Evolutionary conservation across 2,888 invertebrate genomes (phyloP), one percentile per base, ranked within the genome.

Genomic region (Athalia circularis): DNA sequence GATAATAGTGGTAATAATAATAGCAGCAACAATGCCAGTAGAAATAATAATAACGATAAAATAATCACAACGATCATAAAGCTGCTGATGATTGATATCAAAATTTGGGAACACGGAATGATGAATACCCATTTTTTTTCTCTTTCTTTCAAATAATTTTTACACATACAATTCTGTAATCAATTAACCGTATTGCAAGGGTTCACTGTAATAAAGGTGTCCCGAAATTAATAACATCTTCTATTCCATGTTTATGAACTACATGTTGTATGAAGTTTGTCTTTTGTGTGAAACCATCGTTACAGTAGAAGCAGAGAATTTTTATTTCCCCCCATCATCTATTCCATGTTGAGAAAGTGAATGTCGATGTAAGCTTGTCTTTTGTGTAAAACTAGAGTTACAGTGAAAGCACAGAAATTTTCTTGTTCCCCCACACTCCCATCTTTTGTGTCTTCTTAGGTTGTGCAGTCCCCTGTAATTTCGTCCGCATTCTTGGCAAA

Each of bases 361-460:
- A 80, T 91, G 91, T 29, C 88, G 85, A 77, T 86, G 84, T 74
- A 89, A 80, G 79, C 89, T 88, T 3, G 87, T 86, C 82, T 88
- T 88, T 81, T 89, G 89, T 9, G 89, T 90, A 81, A 89, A 89
- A 80, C 85, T 84, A 81, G 85, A 84, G 79, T 80, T 82, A 83
- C 90, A 90, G 81, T 86, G 86, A 65, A 82, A 84, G 80, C 90
- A 91, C 45, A 83, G 81, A 80, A 90, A 90, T 76, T 84, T 83
- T 15, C 88, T 87, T 77, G 87, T 87, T 13, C 88, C 88, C 3
- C 90, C 90, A 82, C 91, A 90, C 77, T 90, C 90, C 84, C 87
- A 89, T 62, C 86, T 89, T 80, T 86, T 82, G 81, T 91, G 91
- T 48, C 88, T 84, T 48, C 83, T 77, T 15, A 88, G 83, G 81